phyloP scores from a whole-genome alignment of 2,797 vertebrate genomes.

The Macroramphosus scolopax region DNA sequence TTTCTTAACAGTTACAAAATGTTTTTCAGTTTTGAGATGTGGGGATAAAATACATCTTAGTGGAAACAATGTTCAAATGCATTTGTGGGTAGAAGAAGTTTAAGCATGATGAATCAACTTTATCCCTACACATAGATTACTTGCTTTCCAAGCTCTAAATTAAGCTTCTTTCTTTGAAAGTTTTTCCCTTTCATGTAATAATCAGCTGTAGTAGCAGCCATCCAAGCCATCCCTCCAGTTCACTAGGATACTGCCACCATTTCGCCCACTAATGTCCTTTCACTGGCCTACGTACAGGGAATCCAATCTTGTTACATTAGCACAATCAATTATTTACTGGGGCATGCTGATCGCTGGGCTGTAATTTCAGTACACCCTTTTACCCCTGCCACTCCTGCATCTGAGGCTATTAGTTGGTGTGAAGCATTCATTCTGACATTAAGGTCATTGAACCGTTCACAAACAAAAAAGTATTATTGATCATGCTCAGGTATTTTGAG shows the following conservation, averaged over 20 bases:
- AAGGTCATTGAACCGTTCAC: constrained; percentile 4
- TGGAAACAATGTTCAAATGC: too few relatives aligned
- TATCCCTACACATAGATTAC: too few relatives aligned
- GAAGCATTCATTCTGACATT: constrained; percentile 29
- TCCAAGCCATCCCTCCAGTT: constrained; percentile 5
- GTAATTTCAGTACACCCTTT: constrained; percentile 73
- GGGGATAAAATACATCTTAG: too few relatives aligned
- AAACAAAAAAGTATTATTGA: not conserved
- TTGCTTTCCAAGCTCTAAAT: too few relatives aligned
- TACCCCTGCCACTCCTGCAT: constrained; percentile 17
- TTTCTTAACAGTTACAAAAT: too few relatives aligned
- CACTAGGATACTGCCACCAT: constrained; percentile 27
- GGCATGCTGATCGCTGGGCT: constrained; percentile 58
- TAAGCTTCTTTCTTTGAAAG: not conserved
- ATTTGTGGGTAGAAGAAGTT: too few relatives aligned
- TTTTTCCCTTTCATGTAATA: not conserved
- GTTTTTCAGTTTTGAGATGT: too few relatives aligned
- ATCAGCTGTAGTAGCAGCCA: not conserved
- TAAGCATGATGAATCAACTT: too few relatives aligned
- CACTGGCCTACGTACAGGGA: constrained; percentile 43
- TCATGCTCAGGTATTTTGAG: not conserved
- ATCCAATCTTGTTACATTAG: constrained; percentile 74
- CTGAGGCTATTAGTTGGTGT: constrained; percentile 27
- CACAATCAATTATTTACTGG: constrained; percentile 79
- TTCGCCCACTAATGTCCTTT: constrained; percentile 39